These are phyloP conservation scores for Taurulus bubalis DNA, from an alignment of 2,113 vertebrate species.

Conservation along the genomic window DNA sequence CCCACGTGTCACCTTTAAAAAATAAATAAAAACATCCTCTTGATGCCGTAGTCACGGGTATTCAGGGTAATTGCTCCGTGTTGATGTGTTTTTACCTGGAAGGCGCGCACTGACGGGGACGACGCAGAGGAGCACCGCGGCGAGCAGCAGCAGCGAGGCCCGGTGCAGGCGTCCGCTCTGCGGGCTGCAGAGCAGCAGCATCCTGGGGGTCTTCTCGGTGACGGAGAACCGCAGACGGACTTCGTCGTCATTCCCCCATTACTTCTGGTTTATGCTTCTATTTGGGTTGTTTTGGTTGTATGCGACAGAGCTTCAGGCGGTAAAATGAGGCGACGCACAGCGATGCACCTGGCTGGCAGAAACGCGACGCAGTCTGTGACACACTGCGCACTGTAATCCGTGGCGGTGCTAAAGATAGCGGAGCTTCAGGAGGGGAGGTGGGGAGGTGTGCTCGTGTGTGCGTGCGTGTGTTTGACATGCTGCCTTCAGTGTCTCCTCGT, in stretches of 20 bases:
- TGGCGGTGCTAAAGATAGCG: conserved; percentile 74
- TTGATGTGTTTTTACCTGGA: conserved; percentile 64
- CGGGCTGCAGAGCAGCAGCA: conserved; percentile 64
- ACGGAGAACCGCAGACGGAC: conserved; percentile 45
- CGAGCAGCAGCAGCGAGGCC: conserved; percentile 63
- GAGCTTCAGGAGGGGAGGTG: conserved; percentile 26
- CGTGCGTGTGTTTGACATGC: conserved; percentile 35
- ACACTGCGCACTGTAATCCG: conserved; percentile 70
- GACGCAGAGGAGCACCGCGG: conserved; percentile 53
- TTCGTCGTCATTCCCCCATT: conserved; percentile 76
- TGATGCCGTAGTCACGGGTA: not conserved
- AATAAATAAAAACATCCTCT: not conserved
- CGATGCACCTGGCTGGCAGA: not conserved
- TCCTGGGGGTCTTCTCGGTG: conserved; percentile 61
- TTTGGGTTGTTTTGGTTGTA: not conserved
- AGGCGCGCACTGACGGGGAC: conserved; percentile 35
- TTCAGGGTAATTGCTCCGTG: not conserved
- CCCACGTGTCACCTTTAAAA: not conserved
- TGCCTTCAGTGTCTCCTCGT: conserved; percentile 51
- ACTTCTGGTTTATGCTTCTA: not conserved
- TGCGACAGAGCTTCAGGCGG: not conserved
- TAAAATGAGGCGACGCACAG: not conserved
- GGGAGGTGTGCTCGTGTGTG: not conserved
- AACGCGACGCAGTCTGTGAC: conserved; percentile 30
- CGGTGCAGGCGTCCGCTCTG: conserved; percentile 51